Evolutionary conservation across 1,140 invertebrate species (phyloP), one percentile per base, ranked within the genome.

Genomic region (Anoplolepis gracilipes): DNA sequence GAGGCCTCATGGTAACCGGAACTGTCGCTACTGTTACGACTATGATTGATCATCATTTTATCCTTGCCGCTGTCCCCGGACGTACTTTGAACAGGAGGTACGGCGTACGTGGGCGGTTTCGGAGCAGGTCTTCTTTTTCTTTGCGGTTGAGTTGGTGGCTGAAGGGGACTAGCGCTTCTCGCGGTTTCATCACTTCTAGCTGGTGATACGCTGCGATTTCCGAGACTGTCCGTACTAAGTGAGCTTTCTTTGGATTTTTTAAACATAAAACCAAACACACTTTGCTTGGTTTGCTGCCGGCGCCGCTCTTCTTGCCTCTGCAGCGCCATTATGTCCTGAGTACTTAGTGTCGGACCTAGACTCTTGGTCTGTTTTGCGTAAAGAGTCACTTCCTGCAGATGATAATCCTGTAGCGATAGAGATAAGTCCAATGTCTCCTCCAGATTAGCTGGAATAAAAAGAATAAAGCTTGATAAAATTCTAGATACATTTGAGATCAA

Each of bases 1-100:
- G 97, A 97, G 10, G 97, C 96, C 91, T 97, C 97, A 92, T 97
- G 97, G 91, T 97, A 97, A 1, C 97, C 97, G 75, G 96, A 97
- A 86, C 97, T 97, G 92, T 97, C 97, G 87, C 97, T 97, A 92
- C 97, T 97, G 89, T 97, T 97, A 75, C 97, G 95, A 7, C 97
- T 97, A 95, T 97, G 97, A 91, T 95, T 96, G 57, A 96, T 96
- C 33, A 96, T 93, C 33, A 93, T 93, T 49, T 93, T 94, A 2
- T 93, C 92, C 36, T 93, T 93, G 16, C 77, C 19, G 0, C 46
- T 33, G 16, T 57, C 81, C 0, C 61, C 85, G 0, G 62, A 39
- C 0, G 16, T 22, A 30, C 64, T 13, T 73, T 78, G 42, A 16
- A 53, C 39, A 0, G 11, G 70, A 10, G 82, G 36, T 8, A 42